phyloP scores from a whole-genome alignment of 1,140 invertebrate species.

The Apis laboriosa region DNA sequence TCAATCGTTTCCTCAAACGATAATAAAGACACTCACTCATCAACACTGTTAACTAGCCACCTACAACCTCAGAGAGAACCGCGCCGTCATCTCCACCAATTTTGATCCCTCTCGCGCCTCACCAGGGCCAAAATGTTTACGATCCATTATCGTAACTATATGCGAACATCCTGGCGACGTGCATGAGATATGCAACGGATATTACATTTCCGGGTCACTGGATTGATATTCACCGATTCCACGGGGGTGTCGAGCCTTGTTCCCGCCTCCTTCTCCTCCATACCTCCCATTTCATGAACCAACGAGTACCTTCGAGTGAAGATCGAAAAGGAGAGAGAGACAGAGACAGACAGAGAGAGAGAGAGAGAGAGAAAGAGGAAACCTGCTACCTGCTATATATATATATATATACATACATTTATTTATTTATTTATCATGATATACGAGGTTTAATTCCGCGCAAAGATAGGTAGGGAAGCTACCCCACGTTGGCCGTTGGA shows the following conservation, averaged over 20 bases:
- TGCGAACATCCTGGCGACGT: constrained; percentile 41
- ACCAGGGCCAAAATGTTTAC: constrained; percentile 50
- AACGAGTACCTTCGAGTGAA: constrained; percentile 4
- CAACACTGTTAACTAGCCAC: no score
- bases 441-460: background rate
- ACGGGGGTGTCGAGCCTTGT: background rate
- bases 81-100: background rate
- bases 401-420: no score
- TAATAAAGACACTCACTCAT: background rate
- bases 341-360: background rate
- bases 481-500: background rate
- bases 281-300: constrained; percentile 35
- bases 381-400: no score
- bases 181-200: constrained; percentile 60
- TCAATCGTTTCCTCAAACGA: no score
- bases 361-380: background rate
- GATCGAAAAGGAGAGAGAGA: constrained; percentile 16
- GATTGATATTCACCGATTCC: constrained; percentile 59
- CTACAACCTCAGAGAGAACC: background rate
- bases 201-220: constrained; percentile 59
- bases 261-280: background rate
- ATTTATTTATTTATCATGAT: constrained; percentile 16
- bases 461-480: background rate
- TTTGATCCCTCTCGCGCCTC: background rate
- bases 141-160: constrained; percentile 52